These are phyloP conservation scores for Carabus problematicus DNA, from an alignment of 2,888 invertebrate genomes.

Conservation along the genomic window DNA sequence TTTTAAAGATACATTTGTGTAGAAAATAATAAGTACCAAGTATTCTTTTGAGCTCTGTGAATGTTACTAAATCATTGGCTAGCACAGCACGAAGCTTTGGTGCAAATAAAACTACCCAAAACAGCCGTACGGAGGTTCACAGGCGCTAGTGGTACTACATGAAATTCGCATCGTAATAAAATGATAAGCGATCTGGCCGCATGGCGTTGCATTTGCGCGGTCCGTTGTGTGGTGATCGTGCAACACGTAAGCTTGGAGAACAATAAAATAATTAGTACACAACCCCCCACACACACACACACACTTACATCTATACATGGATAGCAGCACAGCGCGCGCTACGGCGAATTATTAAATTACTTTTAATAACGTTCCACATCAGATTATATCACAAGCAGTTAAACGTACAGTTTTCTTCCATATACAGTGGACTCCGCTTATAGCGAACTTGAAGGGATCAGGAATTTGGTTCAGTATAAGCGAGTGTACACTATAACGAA, in stretches of 20 bases:
- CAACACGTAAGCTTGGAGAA: conserved; percentile 36
- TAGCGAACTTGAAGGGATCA: too few relatives aligned
- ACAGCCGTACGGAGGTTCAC: conserved; percentile 1
- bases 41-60: too few relatives aligned
- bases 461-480: too few relatives aligned
- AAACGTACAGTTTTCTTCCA: too few relatives aligned
- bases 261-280: conserved; percentile 37
- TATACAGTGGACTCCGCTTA: too few relatives aligned
- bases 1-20: too few relatives aligned
- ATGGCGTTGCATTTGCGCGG: neutral
- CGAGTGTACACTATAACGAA: too few relatives aligned
- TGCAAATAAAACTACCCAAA: conserved; percentile 19
- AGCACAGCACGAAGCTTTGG: too few relatives aligned
- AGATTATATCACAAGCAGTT: neutral
- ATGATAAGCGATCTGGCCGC: conserved; percentile 35
- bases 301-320: neutral
- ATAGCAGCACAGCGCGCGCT: neutral
- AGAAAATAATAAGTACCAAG: too few relatives aligned
- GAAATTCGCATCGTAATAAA: conserved; percentile 34
- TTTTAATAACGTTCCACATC: neutral
- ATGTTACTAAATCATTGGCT: too few relatives aligned
- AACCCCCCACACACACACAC: neutral
- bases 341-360: neutral
- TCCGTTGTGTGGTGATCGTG: conserved; percentile 17
- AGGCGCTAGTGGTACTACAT: neutral